A percentile compares a stretch with the other conserved stretches of the same genome.
Conservation (phyloP, 1,140 invertebrate species). For the Acromyrmex echinatior region DNA sequence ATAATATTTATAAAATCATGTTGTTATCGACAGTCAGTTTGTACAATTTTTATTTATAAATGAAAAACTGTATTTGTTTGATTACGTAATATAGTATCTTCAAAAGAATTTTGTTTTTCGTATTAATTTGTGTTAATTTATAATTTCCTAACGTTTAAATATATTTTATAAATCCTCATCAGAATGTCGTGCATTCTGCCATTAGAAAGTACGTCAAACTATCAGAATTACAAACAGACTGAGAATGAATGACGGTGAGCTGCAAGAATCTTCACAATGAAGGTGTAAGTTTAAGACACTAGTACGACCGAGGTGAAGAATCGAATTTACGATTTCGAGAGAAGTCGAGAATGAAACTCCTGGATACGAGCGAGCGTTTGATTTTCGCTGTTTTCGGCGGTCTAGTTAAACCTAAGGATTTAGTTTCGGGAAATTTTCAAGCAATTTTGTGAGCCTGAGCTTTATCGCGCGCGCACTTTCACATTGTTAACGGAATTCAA, state of each 20-base stretch:
- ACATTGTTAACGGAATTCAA: conserved; percentile 37
- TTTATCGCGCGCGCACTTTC: conserved; percentile 35
- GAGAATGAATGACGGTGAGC: conserved; percentile 13
- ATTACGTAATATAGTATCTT: conserved; percentile 17
- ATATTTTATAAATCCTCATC: neutral
- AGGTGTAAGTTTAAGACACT: conserved; percentile 19
- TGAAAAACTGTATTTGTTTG: neutral
- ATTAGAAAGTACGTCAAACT: neutral
- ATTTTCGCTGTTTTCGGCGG: conserved; percentile 49
- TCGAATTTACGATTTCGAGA: conserved; percentile 52
- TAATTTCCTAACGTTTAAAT: neutral
- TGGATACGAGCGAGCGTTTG: conserved; percentile 18
- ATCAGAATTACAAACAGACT: conserved; percentile 31
- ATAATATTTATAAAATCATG: conserved; percentile 1
- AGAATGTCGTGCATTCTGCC: neutral
- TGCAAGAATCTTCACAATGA: conserved; percentile 7
- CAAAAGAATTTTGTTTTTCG: neutral
- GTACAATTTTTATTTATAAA: neutral
- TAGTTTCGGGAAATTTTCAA: conserved; percentile 65
- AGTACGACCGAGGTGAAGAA: conserved; percentile 31
- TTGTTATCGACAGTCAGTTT: neutral
- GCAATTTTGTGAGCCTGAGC: conserved; percentile 44
- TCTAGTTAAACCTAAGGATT: conserved; percentile 53
- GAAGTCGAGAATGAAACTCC: conserved; percentile 16
- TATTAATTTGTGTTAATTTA: neutral